phyloP scores from a whole-genome alignment of 2,113 vertebrate species.

The Bubo blakistoni region DNA sequence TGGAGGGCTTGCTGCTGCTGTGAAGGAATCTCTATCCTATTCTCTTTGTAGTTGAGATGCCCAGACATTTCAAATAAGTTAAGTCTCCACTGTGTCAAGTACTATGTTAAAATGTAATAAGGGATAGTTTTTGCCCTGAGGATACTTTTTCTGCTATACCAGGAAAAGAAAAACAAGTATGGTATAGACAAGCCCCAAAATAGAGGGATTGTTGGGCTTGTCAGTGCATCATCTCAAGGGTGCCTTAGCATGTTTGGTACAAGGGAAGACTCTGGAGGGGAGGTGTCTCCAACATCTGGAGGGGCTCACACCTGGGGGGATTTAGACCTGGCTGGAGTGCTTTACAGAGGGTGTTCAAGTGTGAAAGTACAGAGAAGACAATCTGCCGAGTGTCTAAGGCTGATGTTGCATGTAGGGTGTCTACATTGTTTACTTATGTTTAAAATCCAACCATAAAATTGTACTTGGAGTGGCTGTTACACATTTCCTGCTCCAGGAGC shows the following conservation, averaged over 20 bases:
- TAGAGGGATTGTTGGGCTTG: neutral
- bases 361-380: neutral
- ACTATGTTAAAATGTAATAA: neutral
- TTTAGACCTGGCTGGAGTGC: neutral
- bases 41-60: neutral
- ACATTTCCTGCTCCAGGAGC: neutral
- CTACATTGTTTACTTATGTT: neutral
- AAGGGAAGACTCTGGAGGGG: neutral
- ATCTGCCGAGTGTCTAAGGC: neutral
- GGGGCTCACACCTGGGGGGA: neutral
- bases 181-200: neutral
- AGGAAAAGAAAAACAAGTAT: neutral
- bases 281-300: neutral
- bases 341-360: neutral
- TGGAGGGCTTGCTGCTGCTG: neutral
- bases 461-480: neutral
- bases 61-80: neutral
- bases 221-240: neutral
- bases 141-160: neutral
- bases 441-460: neutral
- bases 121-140: neutral
- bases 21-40: neutral
- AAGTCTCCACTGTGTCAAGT: neutral
- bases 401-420: neutral
- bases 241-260: fast-evolving